A percentile compares a stretch with the other conserved stretches of the same genome.
Evolutionary conservation across 2,888 invertebrate genomes (phyloP).

Genomic region (Pollenia labialis): DNA sequence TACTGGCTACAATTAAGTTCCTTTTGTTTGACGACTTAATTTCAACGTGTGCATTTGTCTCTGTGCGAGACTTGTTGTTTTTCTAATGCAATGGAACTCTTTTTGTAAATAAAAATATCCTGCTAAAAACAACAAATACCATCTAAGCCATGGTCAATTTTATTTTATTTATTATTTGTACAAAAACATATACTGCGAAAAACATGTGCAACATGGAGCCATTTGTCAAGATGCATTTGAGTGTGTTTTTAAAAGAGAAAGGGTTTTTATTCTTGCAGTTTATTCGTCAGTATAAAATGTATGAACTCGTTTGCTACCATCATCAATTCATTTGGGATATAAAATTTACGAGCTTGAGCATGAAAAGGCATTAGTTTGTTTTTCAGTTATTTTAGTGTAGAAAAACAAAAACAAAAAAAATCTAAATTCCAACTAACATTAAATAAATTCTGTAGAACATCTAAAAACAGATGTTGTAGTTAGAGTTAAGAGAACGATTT

Average conservation of each 20-base stretch:
- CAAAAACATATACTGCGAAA: slow-evolving; percentile 10
- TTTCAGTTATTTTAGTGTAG: neutral
- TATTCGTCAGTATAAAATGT: neutral
- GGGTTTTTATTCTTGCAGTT: slow-evolving; percentile 18
- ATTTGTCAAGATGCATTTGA: slow-evolving; percentile 32
- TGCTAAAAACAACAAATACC: slow-evolving; percentile 34
- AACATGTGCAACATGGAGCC: slow-evolving; percentile 47
- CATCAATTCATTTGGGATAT: slow-evolving; percentile 65
- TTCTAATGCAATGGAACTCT: neutral
- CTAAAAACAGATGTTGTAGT: slow-evolving; percentile 17
- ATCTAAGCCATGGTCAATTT: slow-evolving; percentile 46
- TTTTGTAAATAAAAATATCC: slow-evolving; percentile 20
- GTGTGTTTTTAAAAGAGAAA: neutral
- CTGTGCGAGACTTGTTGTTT: neutral
- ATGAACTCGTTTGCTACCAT: neutral
- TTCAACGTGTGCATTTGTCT: neutral
- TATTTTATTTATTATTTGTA: slow-evolving; percentile 53
- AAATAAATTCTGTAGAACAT: slow-evolving; percentile 14
- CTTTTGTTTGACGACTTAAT: slow-evolving; percentile 29
- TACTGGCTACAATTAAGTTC: slow-evolving; percentile 10
- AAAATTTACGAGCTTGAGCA: slow-evolving; percentile 58
- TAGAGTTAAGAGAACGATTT: neutral
- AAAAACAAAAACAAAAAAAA: neutral
- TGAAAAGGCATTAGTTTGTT: slow-evolving; percentile 47
- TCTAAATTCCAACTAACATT: slow-evolving; percentile 11